Conservation (phyloP, 1,140 invertebrate species). For the Phortica variegata region DNA sequence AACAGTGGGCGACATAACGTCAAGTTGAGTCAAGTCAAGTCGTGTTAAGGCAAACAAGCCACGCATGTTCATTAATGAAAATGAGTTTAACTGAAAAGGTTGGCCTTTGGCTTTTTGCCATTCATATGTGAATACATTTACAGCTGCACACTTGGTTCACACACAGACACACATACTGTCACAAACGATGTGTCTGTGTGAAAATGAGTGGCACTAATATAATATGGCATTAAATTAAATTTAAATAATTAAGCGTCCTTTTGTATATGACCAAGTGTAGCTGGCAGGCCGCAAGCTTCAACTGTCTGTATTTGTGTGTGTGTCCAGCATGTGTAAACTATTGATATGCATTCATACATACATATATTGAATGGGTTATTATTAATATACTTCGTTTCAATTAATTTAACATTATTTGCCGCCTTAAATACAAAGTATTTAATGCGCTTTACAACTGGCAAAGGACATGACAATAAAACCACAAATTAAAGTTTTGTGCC, state of each 20-base stretch:
- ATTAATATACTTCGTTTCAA: slow-evolving; percentile 16
- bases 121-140: slow-evolving; percentile 8
- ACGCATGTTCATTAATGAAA: slow-evolving; percentile 18
- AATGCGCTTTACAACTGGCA: too few relatives aligned
- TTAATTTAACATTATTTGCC: too few relatives aligned
- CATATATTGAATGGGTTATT: not conserved
- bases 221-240: slow-evolving; percentile 49
- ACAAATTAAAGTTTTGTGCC: too few relatives aligned
- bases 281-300: not conserved
- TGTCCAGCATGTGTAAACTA: not conserved
- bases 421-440: too few relatives aligned
- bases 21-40: too few relatives aligned
- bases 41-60: too few relatives aligned
- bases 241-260: slow-evolving; percentile 35
- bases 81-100: slow-evolving; percentile 35
- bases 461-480: too few relatives aligned
- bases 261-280: not conserved
- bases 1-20: too few relatives aligned
- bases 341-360: not conserved
- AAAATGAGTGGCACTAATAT: slow-evolving; percentile 51
- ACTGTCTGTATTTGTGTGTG: not conserved
- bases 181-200: slow-evolving; percentile 22
- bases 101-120: slow-evolving; percentile 20
- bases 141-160: slow-evolving; percentile 31
- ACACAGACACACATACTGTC: slow-evolving; percentile 25